Evolutionary conservation across 37 sponge, comb jelly and placozoan species (phyloP).

Genomic region (Spongia lamella): DNA sequence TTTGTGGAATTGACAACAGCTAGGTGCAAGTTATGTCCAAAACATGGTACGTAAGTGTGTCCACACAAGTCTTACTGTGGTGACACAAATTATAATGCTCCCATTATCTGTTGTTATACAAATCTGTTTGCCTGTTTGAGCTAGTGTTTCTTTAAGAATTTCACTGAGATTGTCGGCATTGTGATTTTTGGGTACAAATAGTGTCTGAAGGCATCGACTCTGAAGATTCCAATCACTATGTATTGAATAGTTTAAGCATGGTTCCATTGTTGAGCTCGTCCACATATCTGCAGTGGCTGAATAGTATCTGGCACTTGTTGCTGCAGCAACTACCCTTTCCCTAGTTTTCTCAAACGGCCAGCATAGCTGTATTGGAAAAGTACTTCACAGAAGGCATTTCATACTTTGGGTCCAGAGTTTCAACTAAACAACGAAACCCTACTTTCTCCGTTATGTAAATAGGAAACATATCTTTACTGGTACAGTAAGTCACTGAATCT

Average conservation of each 20-base stretch:
- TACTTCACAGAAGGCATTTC: conserved; percentile 12
- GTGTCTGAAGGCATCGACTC: conserved; percentile 23
- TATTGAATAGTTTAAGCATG: conserved; percentile 9
- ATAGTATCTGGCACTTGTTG: not conserved
- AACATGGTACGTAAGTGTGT: no score
- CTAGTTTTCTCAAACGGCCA: not conserved
- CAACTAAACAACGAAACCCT: conserved; percentile 13
- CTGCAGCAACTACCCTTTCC: conserved; percentile 1
- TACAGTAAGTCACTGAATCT: conserved; percentile 18
- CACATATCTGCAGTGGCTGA: conserved; percentile 34
- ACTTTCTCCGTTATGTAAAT: conserved; percentile 15
- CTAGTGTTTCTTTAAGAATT: conserved; percentile 4
- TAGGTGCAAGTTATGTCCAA: no score
- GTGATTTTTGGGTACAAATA: conserved; percentile 33
- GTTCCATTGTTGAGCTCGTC: conserved; percentile 22
- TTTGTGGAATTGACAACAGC: no score
- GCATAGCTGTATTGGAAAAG: conserved; percentile 19
- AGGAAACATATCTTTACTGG: conserved; percentile 22
- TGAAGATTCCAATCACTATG: no score
- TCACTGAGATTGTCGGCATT: conserved; percentile 34
- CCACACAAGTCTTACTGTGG: no score
- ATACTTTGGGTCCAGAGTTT: conserved; percentile 12
- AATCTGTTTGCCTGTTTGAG: not conserved
- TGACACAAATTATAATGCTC: no score
- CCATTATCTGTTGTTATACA: not conserved